Conservation (phyloP, 2,888 invertebrate species). For the Drosophila robusta region DNA sequence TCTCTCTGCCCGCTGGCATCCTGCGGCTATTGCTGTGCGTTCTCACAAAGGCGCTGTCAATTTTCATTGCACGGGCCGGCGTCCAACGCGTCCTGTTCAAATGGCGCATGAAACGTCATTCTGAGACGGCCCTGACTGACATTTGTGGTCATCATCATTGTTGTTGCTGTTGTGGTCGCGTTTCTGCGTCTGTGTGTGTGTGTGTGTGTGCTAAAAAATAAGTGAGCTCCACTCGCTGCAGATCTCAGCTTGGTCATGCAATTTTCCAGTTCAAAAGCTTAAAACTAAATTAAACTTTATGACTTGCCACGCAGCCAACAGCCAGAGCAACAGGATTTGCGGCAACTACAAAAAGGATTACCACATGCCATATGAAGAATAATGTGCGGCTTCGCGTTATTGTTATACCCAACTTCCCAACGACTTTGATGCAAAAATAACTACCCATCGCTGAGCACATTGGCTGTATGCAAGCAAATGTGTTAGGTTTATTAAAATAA, state of each 20-base stretch:
- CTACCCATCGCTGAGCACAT: background rate
- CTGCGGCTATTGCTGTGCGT: slow-evolving; percentile 45
- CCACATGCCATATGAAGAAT: slow-evolving; percentile 73
- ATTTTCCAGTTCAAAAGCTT: slow-evolving; percentile 81
- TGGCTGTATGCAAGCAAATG: background rate
- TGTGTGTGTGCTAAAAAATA: slow-evolving; percentile 50
- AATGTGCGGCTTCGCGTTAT: slow-evolving; percentile 63
- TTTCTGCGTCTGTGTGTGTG: slow-evolving; percentile 16
- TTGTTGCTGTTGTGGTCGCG: slow-evolving; percentile 22
- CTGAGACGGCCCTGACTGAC: slow-evolving; percentile 54
- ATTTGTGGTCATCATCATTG: slow-evolving; percentile 51
- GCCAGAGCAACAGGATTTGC: slow-evolving; percentile 67
- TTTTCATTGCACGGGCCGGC: slow-evolving; percentile 49
- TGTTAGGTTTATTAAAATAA: background rate
- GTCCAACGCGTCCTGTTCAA: slow-evolving; percentile 53
- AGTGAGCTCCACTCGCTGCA: slow-evolving; percentile 44
- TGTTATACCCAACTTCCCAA: slow-evolving; percentile 41
- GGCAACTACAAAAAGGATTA: slow-evolving; percentile 77
- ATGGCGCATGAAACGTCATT: slow-evolving; percentile 66
- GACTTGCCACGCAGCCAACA: slow-evolving; percentile 65
- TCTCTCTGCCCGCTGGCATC: slow-evolving; percentile 20
- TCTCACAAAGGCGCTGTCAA: slow-evolving; percentile 60
- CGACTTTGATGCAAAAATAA: slow-evolving; percentile 9
- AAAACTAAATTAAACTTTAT: slow-evolving; percentile 81
- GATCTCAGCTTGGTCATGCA: slow-evolving; percentile 62